Evolutionary conservation across 1,140 invertebrate genomes (phyloP).

Genomic region (Drosophila kanapiae): DNA sequence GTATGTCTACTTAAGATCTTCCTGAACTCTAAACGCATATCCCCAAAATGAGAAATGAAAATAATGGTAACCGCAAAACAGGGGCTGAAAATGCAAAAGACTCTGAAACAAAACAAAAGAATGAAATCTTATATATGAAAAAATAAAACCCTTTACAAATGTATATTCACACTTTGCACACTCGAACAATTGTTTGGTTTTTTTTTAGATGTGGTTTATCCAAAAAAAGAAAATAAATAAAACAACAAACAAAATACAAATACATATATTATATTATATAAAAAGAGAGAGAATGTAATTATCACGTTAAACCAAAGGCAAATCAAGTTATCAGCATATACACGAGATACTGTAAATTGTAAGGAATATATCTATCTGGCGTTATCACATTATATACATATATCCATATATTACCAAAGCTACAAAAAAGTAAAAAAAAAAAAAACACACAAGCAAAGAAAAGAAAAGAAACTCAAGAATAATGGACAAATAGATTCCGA

Average conservation of each 20-base stretch:
- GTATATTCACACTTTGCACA: slow-evolving; percentile 20
- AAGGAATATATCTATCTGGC: background rate
- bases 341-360: slow-evolving; percentile 14
- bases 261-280: slow-evolving; percentile 3
- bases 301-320: slow-evolving; percentile 30
- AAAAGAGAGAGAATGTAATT: slow-evolving; percentile 27
- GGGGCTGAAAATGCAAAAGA: slow-evolving; percentile 57
- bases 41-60: slow-evolving; percentile 20
- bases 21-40: slow-evolving; percentile 41
- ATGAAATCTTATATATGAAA: slow-evolving; percentile 27
- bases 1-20: slow-evolving; percentile 50
- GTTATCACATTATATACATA: slow-evolving; percentile 16
- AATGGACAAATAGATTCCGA: slow-evolving; percentile 10
- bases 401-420: slow-evolving; percentile 1
- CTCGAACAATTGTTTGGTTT: background rate
- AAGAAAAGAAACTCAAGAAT: slow-evolving; percentile 1
- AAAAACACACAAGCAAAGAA: slow-evolving; percentile 1
- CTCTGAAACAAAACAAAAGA: slow-evolving; percentile 46
- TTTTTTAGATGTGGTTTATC: slow-evolving; percentile 18
- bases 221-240: background rate
- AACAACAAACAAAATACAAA: background rate
- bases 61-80: slow-evolving; percentile 28
- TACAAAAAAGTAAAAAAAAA: slow-evolving; percentile 10
- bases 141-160: slow-evolving; percentile 23
- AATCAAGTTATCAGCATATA: slow-evolving; percentile 33